Evolutionary conservation across 2,113 vertebrate genomes (phyloP).

Genomic region (Cisticola juncidis): DNA sequence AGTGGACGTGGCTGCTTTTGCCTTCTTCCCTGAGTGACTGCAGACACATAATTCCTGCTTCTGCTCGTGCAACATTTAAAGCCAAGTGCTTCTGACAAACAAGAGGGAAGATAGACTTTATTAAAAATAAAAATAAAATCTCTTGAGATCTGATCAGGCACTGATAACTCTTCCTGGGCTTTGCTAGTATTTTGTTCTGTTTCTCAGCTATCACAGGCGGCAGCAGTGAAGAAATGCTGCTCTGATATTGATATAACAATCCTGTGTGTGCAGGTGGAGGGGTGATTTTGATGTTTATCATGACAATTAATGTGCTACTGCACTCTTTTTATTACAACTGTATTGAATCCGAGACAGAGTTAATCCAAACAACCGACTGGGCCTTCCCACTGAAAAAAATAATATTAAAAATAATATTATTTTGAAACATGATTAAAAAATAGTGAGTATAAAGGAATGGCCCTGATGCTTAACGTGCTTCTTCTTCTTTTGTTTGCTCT

Average conservation of each 20-base stretch:
- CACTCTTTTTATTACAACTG: slow-evolving; percentile 35
- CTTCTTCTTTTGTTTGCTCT: not conserved
- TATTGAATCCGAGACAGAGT: slow-evolving; percentile 23
- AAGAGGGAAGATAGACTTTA: slow-evolving; percentile 45
- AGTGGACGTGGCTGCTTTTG: not conserved
- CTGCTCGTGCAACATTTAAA: slow-evolving; percentile 35
- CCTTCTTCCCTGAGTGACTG: not conserved
- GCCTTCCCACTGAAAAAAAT: not conserved
- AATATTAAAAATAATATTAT: not conserved
- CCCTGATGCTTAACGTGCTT: not conserved
- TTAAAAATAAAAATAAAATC: slow-evolving; percentile 59
- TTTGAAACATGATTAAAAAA: not conserved
- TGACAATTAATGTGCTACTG: slow-evolving; percentile 54
- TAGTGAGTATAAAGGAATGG: not conserved
- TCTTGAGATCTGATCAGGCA: slow-evolving; percentile 35
- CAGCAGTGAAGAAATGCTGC: slow-evolving; percentile 2
- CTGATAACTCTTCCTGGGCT: slow-evolving; percentile 53
- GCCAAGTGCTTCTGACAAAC: slow-evolving; percentile 52
- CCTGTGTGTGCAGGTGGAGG: not conserved
- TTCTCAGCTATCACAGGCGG: not conserved
- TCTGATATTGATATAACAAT: not conserved
- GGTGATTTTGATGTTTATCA: slow-evolving; percentile 57
- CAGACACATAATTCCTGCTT: not conserved
- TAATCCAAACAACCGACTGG: not conserved
- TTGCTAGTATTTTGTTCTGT: slow-evolving; percentile 25